These are phyloP conservation scores for Conus ventricosus DNA, from an alignment of 1,140 invertebrate species.

Conservation along the genomic window DNA sequence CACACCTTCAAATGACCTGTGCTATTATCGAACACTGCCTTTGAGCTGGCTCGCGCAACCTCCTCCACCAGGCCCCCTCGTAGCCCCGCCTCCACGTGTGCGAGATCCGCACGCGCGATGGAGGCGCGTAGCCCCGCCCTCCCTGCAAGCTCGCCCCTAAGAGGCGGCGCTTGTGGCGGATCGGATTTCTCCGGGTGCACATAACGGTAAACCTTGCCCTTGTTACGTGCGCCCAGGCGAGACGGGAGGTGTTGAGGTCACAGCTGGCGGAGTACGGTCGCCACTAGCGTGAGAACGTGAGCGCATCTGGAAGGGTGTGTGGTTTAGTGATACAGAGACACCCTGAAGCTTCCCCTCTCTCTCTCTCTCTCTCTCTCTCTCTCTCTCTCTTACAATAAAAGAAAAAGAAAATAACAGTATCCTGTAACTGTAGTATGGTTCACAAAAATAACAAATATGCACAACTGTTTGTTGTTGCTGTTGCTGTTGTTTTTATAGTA, in stretches of 20 bases:
- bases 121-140: background rate
- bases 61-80: background rate
- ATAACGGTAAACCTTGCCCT: constrained; percentile 10
- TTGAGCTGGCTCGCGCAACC: background rate
- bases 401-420: no score
- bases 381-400: background rate
- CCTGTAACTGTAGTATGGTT: no score
- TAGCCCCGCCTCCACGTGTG: background rate
- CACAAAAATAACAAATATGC: no score
- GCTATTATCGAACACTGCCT: background rate
- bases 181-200: background rate
- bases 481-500: no score
- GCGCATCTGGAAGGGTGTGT: background rate
- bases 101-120: no score
- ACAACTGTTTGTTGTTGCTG: no score
- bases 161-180: constrained; percentile 9
- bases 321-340: background rate
- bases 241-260: constrained; percentile 4
- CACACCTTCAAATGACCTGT: constrained; percentile 5
- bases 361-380: background rate
- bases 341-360: background rate
- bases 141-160: background rate
- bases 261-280: background rate
- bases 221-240: constrained; percentile 12
- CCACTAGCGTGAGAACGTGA: background rate